Percentiles rank a stretch among this genome's conserved stretches.
Evolutionary conservation across 2,888 invertebrate species (phyloP).

Genomic region (Melinopterus prodromus): DNA sequence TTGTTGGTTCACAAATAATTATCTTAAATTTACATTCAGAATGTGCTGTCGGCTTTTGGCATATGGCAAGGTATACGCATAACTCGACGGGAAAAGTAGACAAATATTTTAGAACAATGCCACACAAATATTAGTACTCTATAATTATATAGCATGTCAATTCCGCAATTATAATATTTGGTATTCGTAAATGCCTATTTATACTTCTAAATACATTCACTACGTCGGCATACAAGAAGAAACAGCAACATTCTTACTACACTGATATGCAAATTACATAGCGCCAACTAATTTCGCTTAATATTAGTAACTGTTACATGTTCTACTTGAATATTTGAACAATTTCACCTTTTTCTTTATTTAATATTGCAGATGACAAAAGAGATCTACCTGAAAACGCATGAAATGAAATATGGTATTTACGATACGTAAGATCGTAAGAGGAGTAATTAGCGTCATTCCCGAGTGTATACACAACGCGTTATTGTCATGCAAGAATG

Average conservation of each 20-base stretch:
- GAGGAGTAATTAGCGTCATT: neutral
- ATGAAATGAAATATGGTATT: neutral
- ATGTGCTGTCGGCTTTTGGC: neutral
- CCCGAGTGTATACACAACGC: neutral
- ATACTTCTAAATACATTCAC: neutral
- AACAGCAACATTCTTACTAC: neutral
- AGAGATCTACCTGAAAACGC: neutral
- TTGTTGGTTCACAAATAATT: neutral
- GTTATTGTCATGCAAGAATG: neutral
- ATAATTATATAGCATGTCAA: neutral
- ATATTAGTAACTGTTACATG: no score
- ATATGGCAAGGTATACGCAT: neutral
- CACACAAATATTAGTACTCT: neutral
- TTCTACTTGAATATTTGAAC: no score
- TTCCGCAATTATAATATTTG: neutral
- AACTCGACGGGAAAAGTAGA: neutral
- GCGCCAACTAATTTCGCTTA: no score
- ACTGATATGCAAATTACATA: neutral
- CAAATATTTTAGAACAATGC: neutral
- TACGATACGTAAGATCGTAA: neutral
- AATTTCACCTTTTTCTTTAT: no score
- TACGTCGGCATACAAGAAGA: neutral
- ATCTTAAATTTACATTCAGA: neutral
- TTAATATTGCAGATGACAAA: neutral
- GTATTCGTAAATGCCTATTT: neutral